Conservation (phyloP, 2,888 invertebrate species). For the Dorcus parallelipipedus region DNA sequence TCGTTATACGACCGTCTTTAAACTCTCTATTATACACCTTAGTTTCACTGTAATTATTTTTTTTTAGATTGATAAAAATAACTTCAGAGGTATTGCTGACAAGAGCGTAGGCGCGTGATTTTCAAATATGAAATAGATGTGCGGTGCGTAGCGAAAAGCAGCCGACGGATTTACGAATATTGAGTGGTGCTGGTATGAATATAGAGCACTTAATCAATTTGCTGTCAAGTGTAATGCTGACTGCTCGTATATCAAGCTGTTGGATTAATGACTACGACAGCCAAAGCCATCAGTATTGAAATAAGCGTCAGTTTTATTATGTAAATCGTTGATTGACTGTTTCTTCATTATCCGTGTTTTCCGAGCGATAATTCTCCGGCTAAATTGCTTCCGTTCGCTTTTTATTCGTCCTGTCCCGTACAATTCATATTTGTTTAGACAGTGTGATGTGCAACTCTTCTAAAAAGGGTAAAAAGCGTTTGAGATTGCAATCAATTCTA, state of each 20-base stretch:
- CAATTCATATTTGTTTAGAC: too few species aligned
- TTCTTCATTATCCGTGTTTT: slow-evolving; percentile 9
- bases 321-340: slow-evolving; percentile 32
- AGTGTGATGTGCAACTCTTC: too few species aligned
- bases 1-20: too few species aligned
- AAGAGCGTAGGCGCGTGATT: too few species aligned
- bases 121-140: not conserved
- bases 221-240: slow-evolving; percentile 39
- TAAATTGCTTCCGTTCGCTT: too few species aligned
- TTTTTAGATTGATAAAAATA: too few species aligned
- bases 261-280: slow-evolving; percentile 40
- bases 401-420: too few species aligned
- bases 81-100: too few species aligned
- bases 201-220: slow-evolving; percentile 40
- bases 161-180: not conserved
- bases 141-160: slow-evolving; percentile 3
- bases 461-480: too few species aligned
- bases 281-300: slow-evolving; percentile 28
- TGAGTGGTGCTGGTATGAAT: slow-evolving; percentile 15
- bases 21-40: too few species aligned
- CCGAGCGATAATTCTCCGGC: not conserved
- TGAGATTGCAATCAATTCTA: too few species aligned
- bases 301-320: slow-evolving; percentile 35
- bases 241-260: slow-evolving; percentile 41
- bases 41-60: too few species aligned